Conservation (phyloP, 2,797 vertebrate genomes). For the Hafferia zeledoni region DNA sequence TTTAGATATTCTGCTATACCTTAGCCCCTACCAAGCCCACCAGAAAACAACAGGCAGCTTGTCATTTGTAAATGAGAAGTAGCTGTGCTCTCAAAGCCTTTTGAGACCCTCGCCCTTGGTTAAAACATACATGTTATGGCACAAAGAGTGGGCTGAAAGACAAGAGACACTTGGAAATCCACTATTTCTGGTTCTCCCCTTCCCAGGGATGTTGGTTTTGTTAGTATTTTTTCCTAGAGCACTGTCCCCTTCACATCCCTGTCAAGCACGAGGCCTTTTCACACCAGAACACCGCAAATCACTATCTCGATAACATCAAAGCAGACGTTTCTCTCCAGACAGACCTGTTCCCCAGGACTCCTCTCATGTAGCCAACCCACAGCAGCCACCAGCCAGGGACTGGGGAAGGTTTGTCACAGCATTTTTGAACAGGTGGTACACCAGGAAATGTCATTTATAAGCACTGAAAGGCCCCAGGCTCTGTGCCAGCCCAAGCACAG, state of each 20-base stretch:
- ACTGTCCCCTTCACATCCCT: background rate
- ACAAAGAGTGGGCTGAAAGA: slow-evolving; percentile 51
- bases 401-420: background rate
- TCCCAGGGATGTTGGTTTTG: background rate
- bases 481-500: background rate
- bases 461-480: background rate
- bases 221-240: background rate
- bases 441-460: background rate
- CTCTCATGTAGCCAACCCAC: fast-evolving
- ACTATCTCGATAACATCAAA: fast-evolving
- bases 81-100: slow-evolving; percentile 61
- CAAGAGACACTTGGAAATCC: slow-evolving; percentile 22
- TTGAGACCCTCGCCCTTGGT: background rate
- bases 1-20: slow-evolving; percentile 33
- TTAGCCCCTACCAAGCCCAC: slow-evolving; percentile 60
- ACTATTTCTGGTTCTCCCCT: background rate
- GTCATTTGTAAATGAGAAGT: slow-evolving; percentile 53
- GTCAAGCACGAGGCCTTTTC: background rate
- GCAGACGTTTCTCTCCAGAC: background rate
- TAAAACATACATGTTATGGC: slow-evolving; percentile 49
- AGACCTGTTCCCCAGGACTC: background rate
- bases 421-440: background rate
- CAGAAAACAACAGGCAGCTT: slow-evolving; percentile 66
- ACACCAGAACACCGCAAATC: background rate
- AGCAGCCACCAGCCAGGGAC: background rate